These are phyloP conservation scores for Hybos culiciformis DNA, from an alignment of 2,888 invertebrate species.

Conservation along the genomic window DNA sequence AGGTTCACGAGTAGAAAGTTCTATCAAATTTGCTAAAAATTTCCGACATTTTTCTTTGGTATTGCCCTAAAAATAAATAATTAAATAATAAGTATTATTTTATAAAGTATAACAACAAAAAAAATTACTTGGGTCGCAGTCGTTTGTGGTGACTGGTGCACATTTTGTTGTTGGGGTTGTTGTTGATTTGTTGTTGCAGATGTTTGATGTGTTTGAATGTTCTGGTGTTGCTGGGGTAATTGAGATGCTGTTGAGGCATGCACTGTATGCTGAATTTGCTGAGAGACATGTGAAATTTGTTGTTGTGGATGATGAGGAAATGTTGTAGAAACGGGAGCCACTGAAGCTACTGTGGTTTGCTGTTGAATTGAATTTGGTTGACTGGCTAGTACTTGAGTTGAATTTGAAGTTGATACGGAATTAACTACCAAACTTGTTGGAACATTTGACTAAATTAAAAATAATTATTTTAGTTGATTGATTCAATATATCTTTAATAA, in stretches of 20 bases:
- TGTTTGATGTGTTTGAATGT: slow-evolving; percentile 26
- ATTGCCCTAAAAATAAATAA: slow-evolving; percentile 38
- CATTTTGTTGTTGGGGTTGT: slow-evolving; percentile 14
- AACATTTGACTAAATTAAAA: slow-evolving; percentile 19
- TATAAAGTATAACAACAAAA: slow-evolving; percentile 16
- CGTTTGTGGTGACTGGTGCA: slow-evolving; percentile 14
- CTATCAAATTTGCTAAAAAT: slow-evolving; percentile 89
- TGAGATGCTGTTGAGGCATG: slow-evolving; percentile 20
- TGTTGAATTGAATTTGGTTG: slow-evolving; percentile 22
- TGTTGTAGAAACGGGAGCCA: slow-evolving; percentile 19
- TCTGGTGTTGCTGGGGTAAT: slow-evolving; percentile 30
- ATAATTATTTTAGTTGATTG: too few relatives aligned
- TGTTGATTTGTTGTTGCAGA: slow-evolving; percentile 6
- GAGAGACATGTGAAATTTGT: slow-evolving; percentile 16
- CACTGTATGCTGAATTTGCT: slow-evolving; percentile 9
- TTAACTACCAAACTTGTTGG: slow-evolving; percentile 34
- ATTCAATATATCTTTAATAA: too few relatives aligned
- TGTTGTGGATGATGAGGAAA: slow-evolving; percentile 21
- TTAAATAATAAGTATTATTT: slow-evolving; percentile 27
- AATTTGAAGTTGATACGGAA: slow-evolving; percentile 31
- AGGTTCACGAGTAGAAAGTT: slow-evolving; percentile 89
- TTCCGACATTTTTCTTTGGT: slow-evolving; percentile 97
- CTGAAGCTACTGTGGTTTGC: slow-evolving; percentile 22
- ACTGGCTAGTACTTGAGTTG: slow-evolving; percentile 24
- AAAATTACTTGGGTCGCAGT: slow-evolving; percentile 11